Base-by-base conservation (phyloP, 2,888 invertebrate species). In the Tachina lurida region DNA sequence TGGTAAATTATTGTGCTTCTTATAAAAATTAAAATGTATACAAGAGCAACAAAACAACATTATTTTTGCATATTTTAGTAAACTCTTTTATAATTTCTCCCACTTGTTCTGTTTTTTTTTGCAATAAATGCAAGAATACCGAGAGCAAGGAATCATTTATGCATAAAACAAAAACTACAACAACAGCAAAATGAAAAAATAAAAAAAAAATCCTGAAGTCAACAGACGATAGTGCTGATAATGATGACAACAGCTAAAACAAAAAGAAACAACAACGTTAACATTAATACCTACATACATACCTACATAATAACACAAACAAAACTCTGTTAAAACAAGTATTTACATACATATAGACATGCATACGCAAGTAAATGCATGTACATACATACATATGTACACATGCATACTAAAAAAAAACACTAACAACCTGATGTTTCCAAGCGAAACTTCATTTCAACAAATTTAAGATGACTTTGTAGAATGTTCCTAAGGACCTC, bases 371-470 rank as follows among this genome's bases (percentile, higher is more conserved):
- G 47, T 31, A 31, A 1, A 31, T 31, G 31, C 31, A 31, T 31
- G 4, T 31, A 31, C 31, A 31, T 31, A 31, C 31, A 31, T 22
- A 54, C 45, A 65, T 15, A n/a, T 3, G 47, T 39, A 71, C 22
- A 79, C 22, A 79, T 43, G 62, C 13, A 70, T 22, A n/a, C 52
- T 47, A 52, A 47, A 22, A 56, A 73, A 49, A 79, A 74, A 47
- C 56, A 75, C 31, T 80, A 71, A 65, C 71, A 83, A 76, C 71
- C 79, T 83, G 71, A 89, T 89, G 90, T 90, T 90, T 89, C 90
- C 89, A 90, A 89, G 89, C 87, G 87, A 90, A 90, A 89, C 88
- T 89, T 89, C 76, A 77, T 84, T 82, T 76, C 65, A 78, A 84
- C 70, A 86, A 86, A 87, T 88, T 86, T 88, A 68, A 89, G 60